These are phyloP conservation scores for Phallusia fumigata DNA, from an alignment of 23 tunicate species.

Conservation along the genomic window DNA sequence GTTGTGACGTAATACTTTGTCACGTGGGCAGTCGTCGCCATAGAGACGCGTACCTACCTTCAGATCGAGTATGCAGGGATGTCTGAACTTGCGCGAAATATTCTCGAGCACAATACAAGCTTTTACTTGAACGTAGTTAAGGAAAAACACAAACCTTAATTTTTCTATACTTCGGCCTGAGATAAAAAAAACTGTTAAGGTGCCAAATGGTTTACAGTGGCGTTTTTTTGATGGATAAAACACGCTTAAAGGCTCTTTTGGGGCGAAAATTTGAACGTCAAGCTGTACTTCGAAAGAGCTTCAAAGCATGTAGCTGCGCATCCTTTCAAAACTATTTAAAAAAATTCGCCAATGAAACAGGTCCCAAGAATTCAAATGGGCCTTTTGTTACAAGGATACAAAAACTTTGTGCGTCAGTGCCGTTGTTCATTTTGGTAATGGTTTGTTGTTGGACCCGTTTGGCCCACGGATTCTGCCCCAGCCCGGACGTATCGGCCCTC, in stretches of 20 bases:
- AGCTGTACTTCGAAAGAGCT: too few relatives aligned
- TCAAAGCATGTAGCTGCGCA: too few relatives aligned
- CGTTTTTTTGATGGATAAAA: too few relatives aligned
- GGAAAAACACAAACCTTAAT: too few relatives aligned
- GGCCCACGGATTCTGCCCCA: slow-evolving; percentile 65
- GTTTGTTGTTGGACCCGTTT: slow-evolving; percentile 27
- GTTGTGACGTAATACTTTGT: slow-evolving; percentile 21
- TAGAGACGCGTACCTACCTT: slow-evolving; percentile 53
- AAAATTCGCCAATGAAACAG: too few relatives aligned
- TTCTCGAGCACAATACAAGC: slow-evolving; percentile 55
- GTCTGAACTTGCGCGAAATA: slow-evolving; percentile 20
- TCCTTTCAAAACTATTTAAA: too few relatives aligned
- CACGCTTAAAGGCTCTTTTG: too few relatives aligned
- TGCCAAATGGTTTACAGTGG: too few relatives aligned
- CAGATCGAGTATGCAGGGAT: slow-evolving; percentile 58
- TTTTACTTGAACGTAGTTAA: not conserved
- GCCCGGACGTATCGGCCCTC: slow-evolving; percentile 19
- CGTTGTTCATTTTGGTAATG: slow-evolving; percentile 1
- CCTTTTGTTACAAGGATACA: not conserved
- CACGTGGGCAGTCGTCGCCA: slow-evolving; percentile 34
- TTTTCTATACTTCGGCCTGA: too few relatives aligned
- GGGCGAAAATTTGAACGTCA: too few relatives aligned
- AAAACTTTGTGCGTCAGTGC: slow-evolving; percentile 1
- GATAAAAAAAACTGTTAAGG: too few relatives aligned
- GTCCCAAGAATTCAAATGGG: too few relatives aligned